These are phyloP conservation scores for cat (Felis catus) DNA, from an alignment of 2,113 vertebrate species.

Conservation along the genomic window F.catus_Fca126_mat1.0 CM031417.1:29087001-29087500, in stretches of 20 bases:
- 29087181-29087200: accelerated
- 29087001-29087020: not conserved
- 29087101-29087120: not conserved
- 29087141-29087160: not conserved
- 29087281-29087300: not conserved
- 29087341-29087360: too few species aligned
- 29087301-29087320: not conserved
- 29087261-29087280: not conserved
- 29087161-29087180: not conserved
- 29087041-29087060: not conserved
- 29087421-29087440: not conserved
- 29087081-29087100: not conserved
- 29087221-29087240: not conserved
- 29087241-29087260: not conserved
- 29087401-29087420: not conserved
- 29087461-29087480: not conserved
- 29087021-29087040: too few species aligned
- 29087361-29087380: not conserved
- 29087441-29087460: not conserved
- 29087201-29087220: not conserved
- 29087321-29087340: not conserved
- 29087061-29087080: not conserved
- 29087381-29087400: not conserved
- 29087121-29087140: not conserved
- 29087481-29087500: not conserved